These are phyloP conservation scores for Apamea sordens DNA, from an alignment of 2,888 invertebrate genomes.

Conservation along the genomic window DNA sequence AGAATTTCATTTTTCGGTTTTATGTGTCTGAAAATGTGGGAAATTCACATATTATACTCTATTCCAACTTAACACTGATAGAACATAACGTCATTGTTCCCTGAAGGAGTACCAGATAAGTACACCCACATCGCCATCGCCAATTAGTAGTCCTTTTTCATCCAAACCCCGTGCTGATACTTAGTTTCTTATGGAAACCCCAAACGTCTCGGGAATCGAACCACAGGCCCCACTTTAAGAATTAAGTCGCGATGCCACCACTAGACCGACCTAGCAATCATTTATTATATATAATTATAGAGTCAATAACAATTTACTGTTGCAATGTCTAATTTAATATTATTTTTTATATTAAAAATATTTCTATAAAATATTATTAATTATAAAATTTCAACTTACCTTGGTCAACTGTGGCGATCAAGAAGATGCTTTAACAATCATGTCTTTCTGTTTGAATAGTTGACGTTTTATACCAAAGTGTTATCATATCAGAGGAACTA, in stretches of 20 bases:
- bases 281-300: neutral
- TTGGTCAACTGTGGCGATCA: conserved; percentile 49
- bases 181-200: neutral
- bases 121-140: no score
- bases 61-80: no score
- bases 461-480: conserved; percentile 33
- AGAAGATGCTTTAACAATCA: conserved; percentile 46
- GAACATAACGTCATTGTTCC: no score
- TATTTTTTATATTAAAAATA: no score
- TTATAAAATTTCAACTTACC: conserved; percentile 38
- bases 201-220: neutral
- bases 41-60: no score
- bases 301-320: no score
- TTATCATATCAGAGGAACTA: conserved; percentile 55
- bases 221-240: neutral
- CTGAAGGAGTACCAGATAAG: no score
- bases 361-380: no score
- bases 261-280: neutral
- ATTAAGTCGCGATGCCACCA: neutral
- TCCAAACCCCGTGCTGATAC: neutral
- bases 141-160: no score
- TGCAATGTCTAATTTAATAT: no score
- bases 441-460: conserved; percentile 28
- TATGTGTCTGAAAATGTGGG: no score
- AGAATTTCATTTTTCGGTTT: conserved; percentile 77